Conservation (phyloP, 1,140 invertebrate species). For the Marisa cornuarietis region DNA sequence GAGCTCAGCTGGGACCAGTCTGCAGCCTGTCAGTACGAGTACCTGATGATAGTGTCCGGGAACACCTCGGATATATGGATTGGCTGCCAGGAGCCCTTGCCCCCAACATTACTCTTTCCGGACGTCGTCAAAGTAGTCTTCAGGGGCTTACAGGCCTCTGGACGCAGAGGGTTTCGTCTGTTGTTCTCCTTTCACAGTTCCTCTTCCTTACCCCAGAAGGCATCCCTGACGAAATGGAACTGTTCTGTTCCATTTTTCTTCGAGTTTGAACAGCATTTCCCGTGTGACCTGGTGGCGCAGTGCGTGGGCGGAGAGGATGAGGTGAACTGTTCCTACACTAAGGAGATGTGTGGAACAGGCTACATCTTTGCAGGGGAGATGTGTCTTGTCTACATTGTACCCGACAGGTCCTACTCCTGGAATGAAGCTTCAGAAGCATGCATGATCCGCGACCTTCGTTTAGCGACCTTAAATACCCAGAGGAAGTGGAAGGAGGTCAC, state of each 20-base stretch:
- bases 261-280: neutral
- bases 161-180: neutral
- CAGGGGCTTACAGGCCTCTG: neutral
- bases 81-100: neutral
- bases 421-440: neutral
- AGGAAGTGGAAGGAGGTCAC: neutral
- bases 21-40: neutral
- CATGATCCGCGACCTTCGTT: neutral
- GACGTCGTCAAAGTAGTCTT: neutral
- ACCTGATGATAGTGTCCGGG: neutral
- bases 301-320: neutral
- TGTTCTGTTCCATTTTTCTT: neutral
- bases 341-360: neutral
- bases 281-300: neutral
- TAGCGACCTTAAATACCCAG: neutral
- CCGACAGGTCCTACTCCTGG: neutral
- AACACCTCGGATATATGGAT: neutral
- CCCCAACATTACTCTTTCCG: neutral
- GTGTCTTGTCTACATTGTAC: neutral
- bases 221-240: neutral
- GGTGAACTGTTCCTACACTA: neutral
- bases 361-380: neutral
- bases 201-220: neutral
- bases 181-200: neutral
- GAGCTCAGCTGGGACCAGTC: neutral